Conservation (phyloP, 2,797 vertebrate species). For the Eulemur mongoz region DNA sequence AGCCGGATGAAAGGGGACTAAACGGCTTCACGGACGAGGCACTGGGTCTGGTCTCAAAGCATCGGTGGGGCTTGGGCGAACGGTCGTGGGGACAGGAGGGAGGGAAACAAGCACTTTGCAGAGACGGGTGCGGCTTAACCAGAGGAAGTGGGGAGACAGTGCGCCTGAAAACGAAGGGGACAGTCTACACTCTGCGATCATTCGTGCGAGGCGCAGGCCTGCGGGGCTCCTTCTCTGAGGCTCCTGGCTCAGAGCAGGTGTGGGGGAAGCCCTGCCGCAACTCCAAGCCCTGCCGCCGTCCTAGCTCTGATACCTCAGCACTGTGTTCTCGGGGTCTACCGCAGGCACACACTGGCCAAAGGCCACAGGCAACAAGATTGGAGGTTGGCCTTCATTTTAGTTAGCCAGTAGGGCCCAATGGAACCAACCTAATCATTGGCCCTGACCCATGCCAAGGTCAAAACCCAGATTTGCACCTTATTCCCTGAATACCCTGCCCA, state of each 20-base stretch:
- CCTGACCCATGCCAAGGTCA: rapidly evolving
- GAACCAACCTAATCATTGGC: background rate
- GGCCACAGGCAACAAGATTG: rapidly evolving
- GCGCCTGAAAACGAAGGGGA: background rate
- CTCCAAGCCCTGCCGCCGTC: no score
- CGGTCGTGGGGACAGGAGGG: rapidly evolving
- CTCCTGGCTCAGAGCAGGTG: background rate
- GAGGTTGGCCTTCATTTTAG: rapidly evolving
- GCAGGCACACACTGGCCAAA: rapidly evolving
- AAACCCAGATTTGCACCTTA: background rate
- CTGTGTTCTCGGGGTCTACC: background rate
- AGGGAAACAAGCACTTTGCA: rapidly evolving
- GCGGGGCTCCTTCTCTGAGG: rapidly evolving
- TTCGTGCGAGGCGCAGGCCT: rapidly evolving
- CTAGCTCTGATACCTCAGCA: background rate
- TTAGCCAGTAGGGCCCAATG: rapidly evolving
- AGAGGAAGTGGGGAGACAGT: background rate
- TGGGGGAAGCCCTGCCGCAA: rapidly evolving
- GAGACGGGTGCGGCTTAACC: rapidly evolving
- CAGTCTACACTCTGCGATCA: rapidly evolving
- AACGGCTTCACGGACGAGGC: background rate
- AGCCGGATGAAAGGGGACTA: background rate
- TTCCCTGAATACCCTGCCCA: background rate
- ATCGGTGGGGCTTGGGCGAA: no score
- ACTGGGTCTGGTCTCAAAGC: background rate